Evolutionary conservation across 30 jellyfish, hydroid and myxozoan species (phyloP).

Genomic region (Nemopilema nomurai): DNA sequence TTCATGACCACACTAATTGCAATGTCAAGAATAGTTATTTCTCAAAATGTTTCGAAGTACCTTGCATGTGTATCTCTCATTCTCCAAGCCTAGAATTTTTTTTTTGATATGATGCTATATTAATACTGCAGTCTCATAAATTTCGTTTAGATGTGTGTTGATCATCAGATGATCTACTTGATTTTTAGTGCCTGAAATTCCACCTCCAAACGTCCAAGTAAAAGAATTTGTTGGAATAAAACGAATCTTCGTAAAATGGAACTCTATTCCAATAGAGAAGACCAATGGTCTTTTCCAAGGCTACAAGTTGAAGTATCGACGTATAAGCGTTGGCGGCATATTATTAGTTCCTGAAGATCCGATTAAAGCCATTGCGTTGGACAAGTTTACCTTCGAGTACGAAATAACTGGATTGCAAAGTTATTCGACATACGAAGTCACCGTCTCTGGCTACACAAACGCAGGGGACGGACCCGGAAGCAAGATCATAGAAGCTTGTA

Average conservation of each 20-base stretch:
- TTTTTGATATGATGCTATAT: too few species aligned
- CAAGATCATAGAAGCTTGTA: conserved; percentile 8
- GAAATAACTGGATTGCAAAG: conserved; percentile 27
- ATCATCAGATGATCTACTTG: too few species aligned
- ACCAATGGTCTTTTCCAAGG: conserved; percentile 46
- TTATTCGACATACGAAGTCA: conserved; percentile 27
- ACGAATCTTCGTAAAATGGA: conserved; percentile 8
- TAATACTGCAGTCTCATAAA: too few species aligned
- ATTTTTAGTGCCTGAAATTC: conserved; percentile 21
- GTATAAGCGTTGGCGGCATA: conserved; percentile 6
- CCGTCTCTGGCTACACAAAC: conserved; percentile 21
- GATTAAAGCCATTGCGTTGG: not conserved
- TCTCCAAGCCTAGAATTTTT: too few species aligned
- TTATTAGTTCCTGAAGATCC: not conserved
- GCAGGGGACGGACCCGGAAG: conserved; percentile 47
- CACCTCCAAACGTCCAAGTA: conserved; percentile 40
- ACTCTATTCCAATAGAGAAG: conserved; percentile 6
- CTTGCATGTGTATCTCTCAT: too few species aligned
- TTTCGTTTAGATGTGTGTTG: too few species aligned
- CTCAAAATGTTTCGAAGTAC: too few species aligned
- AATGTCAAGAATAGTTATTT: too few species aligned
- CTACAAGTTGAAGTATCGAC: conserved; percentile 25
- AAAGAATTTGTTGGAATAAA: not conserved
- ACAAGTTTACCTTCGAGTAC: conserved; percentile 15
- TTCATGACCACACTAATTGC: too few species aligned